These are phyloP conservation scores for Ectropis grisescens DNA, from an alignment of 1,140 invertebrate genomes.

Conservation along the genomic window DNA sequence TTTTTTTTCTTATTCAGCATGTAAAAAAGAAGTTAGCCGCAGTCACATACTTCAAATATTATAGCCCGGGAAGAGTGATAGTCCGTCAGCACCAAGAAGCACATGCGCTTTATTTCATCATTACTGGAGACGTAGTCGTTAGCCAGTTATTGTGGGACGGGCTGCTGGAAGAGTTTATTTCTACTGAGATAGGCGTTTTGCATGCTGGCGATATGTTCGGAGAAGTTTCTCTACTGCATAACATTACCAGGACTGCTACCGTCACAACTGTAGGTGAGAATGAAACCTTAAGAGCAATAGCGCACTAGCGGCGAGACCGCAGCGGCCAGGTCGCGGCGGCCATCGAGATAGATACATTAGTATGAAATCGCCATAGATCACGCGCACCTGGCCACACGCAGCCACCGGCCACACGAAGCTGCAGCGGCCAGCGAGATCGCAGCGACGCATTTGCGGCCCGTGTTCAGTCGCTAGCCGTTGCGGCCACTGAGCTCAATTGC, in stretches of 20 bases:
- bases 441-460: constrained; percentile 10
- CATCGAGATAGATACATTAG: constrained; percentile 1
- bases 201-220: constrained; percentile 73
- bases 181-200: constrained; percentile 48
- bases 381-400: constrained; percentile 1
- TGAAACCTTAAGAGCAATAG: background rate
- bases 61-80: constrained; percentile 65
- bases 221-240: constrained; percentile 74
- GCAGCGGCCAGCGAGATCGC: constrained; percentile 14
- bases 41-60: constrained; percentile 71
- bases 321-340: constrained; percentile 1
- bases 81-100: constrained; percentile 71
- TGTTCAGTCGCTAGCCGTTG: constrained; percentile 6
- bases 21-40: constrained; percentile 68
- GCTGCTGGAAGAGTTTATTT: constrained; percentile 63
- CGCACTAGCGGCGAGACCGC: background rate
- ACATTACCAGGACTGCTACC: constrained; percentile 70
- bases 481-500: constrained; percentile 6
- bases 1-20: constrained; percentile 23
- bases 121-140: constrained; percentile 69
- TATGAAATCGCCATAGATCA: constrained; percentile 1
- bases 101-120: constrained; percentile 71
- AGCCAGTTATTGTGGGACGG: constrained; percentile 65
- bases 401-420: constrained; percentile 6
- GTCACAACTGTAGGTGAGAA: constrained; percentile 68